These are phyloP conservation scores for Philaethria dido DNA, from an alignment of 2,888 invertebrate genomes.

Conservation along the genomic window DNA sequence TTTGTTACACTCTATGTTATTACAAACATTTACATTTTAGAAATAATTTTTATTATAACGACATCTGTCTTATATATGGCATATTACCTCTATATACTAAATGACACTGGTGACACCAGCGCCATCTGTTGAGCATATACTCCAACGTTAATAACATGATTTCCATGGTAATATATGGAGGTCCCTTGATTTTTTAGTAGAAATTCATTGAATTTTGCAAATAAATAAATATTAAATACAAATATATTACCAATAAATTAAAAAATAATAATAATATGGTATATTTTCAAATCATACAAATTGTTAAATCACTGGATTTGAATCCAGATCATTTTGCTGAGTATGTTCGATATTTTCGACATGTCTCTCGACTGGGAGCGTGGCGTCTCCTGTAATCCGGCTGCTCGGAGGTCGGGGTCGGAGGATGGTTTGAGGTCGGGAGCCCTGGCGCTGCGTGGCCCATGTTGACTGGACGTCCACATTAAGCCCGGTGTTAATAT, in stretches of 20 bases:
- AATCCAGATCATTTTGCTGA: slow-evolving; percentile 2
- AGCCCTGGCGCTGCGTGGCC: slow-evolving; percentile 69
- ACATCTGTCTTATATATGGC: too few species aligned
- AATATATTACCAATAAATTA: neutral
- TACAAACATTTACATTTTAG: too few species aligned
- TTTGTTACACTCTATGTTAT: too few species aligned
- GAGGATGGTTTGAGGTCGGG: slow-evolving; percentile 97
- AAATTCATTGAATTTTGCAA: neutral
- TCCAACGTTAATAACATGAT: neutral
- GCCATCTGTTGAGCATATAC: neutral
- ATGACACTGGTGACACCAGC: neutral
- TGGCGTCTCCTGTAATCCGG: slow-evolving; percentile 99
- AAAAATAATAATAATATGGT: neutral
- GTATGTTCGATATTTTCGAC: slow-evolving; percentile 46
- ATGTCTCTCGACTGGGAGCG: slow-evolving; percentile 89
- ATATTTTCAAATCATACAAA: neutral
- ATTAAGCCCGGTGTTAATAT: slow-evolving; percentile 99
- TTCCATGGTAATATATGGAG: neutral
- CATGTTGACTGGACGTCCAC: slow-evolving; percentile 94
- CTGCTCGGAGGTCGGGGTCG: slow-evolving; percentile 96
- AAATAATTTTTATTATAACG: too few species aligned
- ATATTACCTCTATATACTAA: too few species aligned
- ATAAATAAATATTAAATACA: neutral
- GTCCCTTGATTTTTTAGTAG: neutral
- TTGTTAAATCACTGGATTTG: slow-evolving; percentile 5